Evolutionary conservation across 2,888 invertebrate species (phyloP), one percentile per base, ranked within the genome.

Genomic region (Sepiola atlantica): DNA sequence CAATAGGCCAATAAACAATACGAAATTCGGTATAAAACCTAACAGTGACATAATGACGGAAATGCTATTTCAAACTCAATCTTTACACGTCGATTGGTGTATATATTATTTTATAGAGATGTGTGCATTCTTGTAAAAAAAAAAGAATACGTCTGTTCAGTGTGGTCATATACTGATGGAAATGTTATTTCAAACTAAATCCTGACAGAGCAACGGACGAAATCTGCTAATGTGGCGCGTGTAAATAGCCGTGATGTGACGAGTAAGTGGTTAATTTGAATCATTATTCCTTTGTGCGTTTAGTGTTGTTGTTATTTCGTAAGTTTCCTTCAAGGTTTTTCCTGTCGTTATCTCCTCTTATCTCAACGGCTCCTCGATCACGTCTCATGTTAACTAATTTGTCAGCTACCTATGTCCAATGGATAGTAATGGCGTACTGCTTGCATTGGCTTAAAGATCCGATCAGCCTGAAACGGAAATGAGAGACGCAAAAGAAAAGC

Each of bases 341-440:
- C 18, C 16, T n/a, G 45, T 45, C 18, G n/a, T n/a, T 77, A 14
- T 77, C 32, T 77, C 16, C 57, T 57, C 16, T 77, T 14, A 16
- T 77, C 32, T 6, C 12, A 32, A 16, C 77, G n/a, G 77, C 77
- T 32, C 1, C 14, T 32, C 77, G 77, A 20, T 32, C 77, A 77
- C 77, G 77, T 77, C n/a, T 77, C n/a, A 32, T 77, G 77, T 77
- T n/a, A 77, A n/a, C 77, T n/a, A 32, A 77, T 77, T 77, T 77
- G 77, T 77, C 77, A n/a, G 16, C 77, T 18, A n/a, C 16, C n/a
- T n/a, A 14, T 77, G n/a, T 32, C 12, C 77, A 77, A 77, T 77
- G n/a, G n/a, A n/a, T 12, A 28, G n/a, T 77, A n/a, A 77, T 77
- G n/a, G 77, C 77, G 77, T 77, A 77, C 77, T n/a, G 77, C n/a